Conservation (phyloP, 2,797 vertebrate genomes). For the Liasis olivaceus region DNA sequence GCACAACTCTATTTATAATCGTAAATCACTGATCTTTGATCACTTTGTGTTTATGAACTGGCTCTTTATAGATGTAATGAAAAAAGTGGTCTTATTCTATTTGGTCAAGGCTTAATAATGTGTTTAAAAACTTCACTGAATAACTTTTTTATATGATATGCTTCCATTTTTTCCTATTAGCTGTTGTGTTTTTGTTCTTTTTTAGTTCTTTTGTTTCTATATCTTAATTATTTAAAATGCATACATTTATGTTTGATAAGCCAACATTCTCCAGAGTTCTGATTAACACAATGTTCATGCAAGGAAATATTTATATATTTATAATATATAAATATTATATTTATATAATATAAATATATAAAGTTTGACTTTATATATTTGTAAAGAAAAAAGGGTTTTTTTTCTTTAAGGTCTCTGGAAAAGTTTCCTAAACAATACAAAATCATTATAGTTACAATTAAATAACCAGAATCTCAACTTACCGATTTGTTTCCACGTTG, state of each 20-base stretch:
- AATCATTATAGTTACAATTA: neutral
- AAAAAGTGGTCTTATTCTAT: neutral
- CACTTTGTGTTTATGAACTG: neutral
- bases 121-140: neutral
- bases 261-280: neutral
- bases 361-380: too few relatives aligned
- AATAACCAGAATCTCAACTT: conserved; percentile 32
- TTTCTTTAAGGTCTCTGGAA: neutral
- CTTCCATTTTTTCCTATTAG: neutral
- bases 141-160: neutral
- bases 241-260: neutral
- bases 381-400: too few relatives aligned
- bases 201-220: neutral
- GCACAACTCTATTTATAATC: neutral
- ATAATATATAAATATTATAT: too few relatives aligned
- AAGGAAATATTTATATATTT: neutral
- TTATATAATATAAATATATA: too few relatives aligned
- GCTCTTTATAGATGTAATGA: neutral
- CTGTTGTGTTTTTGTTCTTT: neutral
- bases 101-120: neutral
- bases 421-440: neutral
- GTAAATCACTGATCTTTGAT: neutral
- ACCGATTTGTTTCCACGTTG: conserved; percentile 98
- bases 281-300: neutral
- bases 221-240: neutral